Conservation (phyloP, 1,140 invertebrate species). For the Bombyx mandarina region DNA sequence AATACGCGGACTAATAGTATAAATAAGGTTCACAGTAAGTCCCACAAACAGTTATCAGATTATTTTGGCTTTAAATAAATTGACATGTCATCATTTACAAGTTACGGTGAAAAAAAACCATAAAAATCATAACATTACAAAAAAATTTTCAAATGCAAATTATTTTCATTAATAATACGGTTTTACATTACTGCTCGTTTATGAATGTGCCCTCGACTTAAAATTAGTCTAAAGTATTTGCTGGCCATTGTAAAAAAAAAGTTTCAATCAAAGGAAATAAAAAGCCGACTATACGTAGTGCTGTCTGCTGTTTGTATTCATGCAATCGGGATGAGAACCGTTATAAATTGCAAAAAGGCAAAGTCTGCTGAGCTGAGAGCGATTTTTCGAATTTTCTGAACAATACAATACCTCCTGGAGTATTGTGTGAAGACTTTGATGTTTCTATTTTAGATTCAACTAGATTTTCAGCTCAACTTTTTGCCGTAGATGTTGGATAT, state of each 20-base stretch:
- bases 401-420: constrained; percentile 40
- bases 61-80: too few relatives aligned
- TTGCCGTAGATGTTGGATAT: background rate
- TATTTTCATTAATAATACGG: too few relatives aligned
- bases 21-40: too few relatives aligned
- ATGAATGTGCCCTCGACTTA: too few relatives aligned
- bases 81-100: too few relatives aligned
- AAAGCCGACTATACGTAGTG: constrained; percentile 22
- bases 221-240: too few relatives aligned
- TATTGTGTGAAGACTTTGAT: constrained; percentile 46
- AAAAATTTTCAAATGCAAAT: too few relatives aligned
- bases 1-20: too few relatives aligned
- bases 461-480: constrained; percentile 26
- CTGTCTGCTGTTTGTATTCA: constrained; percentile 32
- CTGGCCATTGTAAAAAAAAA: background rate
- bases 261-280: constrained; percentile 21
- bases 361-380: constrained; percentile 47
- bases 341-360: constrained; percentile 62
- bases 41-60: too few relatives aligned
- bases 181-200: too few relatives aligned
- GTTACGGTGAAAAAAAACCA: too few relatives aligned
- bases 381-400: constrained; percentile 55
- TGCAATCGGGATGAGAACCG: constrained; percentile 48
- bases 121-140: too few relatives aligned
- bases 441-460: constrained; percentile 32